Evolutionary conservation across 1,140 invertebrate genomes (phyloP).

Genomic region (Nasonia longicornis): DNA sequence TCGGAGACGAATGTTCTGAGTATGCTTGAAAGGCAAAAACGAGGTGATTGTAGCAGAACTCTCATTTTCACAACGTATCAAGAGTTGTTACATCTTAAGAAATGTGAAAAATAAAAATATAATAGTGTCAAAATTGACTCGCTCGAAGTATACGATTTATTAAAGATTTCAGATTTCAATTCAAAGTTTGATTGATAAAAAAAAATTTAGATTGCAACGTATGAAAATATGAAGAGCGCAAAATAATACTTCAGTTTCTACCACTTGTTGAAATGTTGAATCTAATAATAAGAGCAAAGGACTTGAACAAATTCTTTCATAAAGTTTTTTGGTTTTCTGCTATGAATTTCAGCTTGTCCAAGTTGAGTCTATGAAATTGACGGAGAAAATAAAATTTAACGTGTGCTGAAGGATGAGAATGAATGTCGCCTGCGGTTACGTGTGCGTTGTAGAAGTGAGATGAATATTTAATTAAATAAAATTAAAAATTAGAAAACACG

Average conservation of each 20-base stretch:
- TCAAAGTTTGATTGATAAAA: conserved; percentile 11
- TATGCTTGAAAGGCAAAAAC: conserved; percentile 26
- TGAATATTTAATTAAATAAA: conserved; percentile 69
- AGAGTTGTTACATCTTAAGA: neutral
- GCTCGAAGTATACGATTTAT: neutral
- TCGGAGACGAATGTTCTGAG: neutral
- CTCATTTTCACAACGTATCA: conserved; percentile 49
- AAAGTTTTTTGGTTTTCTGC: conserved; percentile 53
- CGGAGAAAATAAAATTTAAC: conserved; percentile 17
- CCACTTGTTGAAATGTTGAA: neutral
- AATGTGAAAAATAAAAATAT: neutral
- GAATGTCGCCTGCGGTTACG: conserved; percentile 49
- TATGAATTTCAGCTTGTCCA: conserved; percentile 50
- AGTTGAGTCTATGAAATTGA: conserved; percentile 1
- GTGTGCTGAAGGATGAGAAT: neutral
- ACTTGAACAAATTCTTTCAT: neutral
- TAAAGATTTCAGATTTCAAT: neutral
- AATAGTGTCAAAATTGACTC: neutral
- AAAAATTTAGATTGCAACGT: conserved; percentile 1
- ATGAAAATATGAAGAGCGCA: conserved; percentile 8
- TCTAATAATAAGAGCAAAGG: neutral
- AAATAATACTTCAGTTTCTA: conserved; percentile 29
- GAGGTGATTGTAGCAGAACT: conserved; percentile 47
- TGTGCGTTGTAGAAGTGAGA: conserved; percentile 66
- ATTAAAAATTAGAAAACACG: conserved; percentile 62